Conservation (phyloP, 2,113 vertebrate genomes). For the Pseudolaguvia tuberculata region DNA sequence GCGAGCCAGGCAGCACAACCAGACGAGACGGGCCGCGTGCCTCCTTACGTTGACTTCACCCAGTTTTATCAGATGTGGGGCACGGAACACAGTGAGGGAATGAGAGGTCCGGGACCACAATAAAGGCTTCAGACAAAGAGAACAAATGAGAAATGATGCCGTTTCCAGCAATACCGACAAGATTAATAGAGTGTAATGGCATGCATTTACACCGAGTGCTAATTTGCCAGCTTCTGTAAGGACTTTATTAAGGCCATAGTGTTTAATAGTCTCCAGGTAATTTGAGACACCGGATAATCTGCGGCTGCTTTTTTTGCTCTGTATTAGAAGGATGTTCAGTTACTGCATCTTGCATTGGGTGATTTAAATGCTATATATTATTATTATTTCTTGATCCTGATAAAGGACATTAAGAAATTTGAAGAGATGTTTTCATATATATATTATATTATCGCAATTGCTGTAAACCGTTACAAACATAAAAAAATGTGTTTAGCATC, state of each 20-base stretch:
- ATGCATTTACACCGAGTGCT: background rate
- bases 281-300: background rate
- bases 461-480: background rate
- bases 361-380: background rate
- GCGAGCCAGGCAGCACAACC: constrained; percentile 86
- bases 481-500: background rate
- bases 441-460: too few species aligned
- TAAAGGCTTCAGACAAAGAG: constrained; percentile 4
- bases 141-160: background rate
- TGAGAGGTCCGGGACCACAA: constrained; percentile 52
- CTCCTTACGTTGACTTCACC: constrained; percentile 94
- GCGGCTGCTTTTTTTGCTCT: constrained; percentile 4
- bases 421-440: too few species aligned
- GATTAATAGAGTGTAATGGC: background rate
- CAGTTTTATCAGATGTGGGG: constrained; percentile 94
- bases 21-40: constrained; percentile 88
- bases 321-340: background rate
- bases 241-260: background rate
- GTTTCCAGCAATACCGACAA: background rate
- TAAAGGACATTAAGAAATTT: background rate
- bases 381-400: background rate
- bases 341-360: too few species aligned
- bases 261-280: constrained; percentile 15
- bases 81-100: constrained; percentile 78
- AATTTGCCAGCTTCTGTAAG: constrained; percentile 6